Evolutionary conservation across 2,888 invertebrate species (phyloP), one percentile per base, ranked within the genome.

Genomic region (Podotricha telesiphe): DNA sequence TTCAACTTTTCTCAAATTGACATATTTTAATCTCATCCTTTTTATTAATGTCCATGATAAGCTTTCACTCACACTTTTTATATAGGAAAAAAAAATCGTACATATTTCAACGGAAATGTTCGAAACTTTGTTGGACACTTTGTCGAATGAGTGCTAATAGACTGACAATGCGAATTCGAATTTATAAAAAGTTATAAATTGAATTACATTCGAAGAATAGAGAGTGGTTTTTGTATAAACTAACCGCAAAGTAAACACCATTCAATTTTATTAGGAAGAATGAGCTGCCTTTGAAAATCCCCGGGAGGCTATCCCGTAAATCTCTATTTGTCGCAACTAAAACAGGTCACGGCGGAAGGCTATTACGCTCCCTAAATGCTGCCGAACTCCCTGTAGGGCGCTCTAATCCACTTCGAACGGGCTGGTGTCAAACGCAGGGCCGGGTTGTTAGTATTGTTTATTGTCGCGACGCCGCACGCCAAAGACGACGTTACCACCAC

Each of bases 391-490:
- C 91, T 82, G 86, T 86, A 86, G 89, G 88, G 86, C 89, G 89
- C 86, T 91, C 89, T 90, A 91, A 91, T 91, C 91, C 89, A 91
- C 91, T 91, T 82, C 83, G 88, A 91, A 86, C 91, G 89, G 87
- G 85, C 90, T 91, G 88, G 89, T 93, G 93, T 93, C 93, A 93
- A 92, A 92, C 89, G 90, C 92, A 92, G 91, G 84, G 85, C 85
- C 83, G 85, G 87, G 92, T 86, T 91, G 92, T 93, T 92, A 92
- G 91, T 92, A 92, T 93, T 93, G 92, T 93, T 93, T 93, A 93
- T 92, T 90, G 91, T 90, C 90, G 88, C 85, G 84, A 80, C 86
- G 88, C 84, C 86, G 89, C 85, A 83, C 86, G 86, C 84, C 86
- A 87, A 89, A 90, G 91, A 91, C 85, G 88, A 79, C 84, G 83